A percentile compares a stretch with the other conserved stretches of the same genome.
Conservation (phyloP, 2,113 vertebrate species). For the Helogale parvula region DNA sequence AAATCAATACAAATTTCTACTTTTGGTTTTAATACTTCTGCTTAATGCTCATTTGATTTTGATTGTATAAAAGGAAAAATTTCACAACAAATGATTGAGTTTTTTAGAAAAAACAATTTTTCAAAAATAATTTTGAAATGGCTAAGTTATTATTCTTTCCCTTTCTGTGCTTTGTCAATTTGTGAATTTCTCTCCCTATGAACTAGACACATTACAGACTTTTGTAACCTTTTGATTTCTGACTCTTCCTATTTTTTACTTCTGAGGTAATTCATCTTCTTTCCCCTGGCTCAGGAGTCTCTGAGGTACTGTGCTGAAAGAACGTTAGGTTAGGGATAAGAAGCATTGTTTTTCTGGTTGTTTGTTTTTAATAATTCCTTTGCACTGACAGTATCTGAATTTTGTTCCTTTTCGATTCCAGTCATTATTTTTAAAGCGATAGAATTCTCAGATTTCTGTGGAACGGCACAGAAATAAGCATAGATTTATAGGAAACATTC, state of each 20-base stretch:
- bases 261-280: not conserved
- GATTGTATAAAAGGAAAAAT: not conserved
- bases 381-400: not conserved
- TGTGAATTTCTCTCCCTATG: not conserved
- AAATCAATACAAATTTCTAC: not conserved
- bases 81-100: not conserved
- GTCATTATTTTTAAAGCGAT: not conserved
- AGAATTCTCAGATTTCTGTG: not conserved
- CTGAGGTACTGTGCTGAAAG: not conserved
- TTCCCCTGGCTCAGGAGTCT: not conserved
- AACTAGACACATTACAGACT: not conserved
- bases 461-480: not conserved
- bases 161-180: not conserved
- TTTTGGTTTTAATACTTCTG: not conserved
- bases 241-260: not conserved
- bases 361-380: not conserved
- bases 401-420: not conserved
- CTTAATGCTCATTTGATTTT: not conserved
- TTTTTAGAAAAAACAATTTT: not conserved
- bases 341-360: not conserved
- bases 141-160: not conserved
- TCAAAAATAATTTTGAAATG: constrained; percentile 16
- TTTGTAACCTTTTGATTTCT: not conserved
- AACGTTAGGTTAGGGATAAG: not conserved
- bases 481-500: not conserved